These are phyloP conservation scores for Pongo pygmaeus DNA, from an alignment of 2,113 vertebrate genomes.

Conservation along the genomic window DNA sequence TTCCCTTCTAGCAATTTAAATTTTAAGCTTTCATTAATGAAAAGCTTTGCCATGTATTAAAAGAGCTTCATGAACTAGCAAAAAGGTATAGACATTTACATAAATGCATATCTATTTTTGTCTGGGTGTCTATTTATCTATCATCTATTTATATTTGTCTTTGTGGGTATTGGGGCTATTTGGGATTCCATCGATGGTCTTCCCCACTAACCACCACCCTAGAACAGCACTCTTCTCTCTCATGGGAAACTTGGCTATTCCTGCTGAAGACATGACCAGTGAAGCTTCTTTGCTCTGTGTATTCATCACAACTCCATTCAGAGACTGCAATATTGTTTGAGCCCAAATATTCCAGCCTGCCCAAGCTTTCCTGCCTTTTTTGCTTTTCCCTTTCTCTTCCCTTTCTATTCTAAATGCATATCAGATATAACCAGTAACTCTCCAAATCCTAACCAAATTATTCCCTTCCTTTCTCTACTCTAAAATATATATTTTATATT, in stretches of 20 bases:
- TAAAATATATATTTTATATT: background rate
- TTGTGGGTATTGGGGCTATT: background rate
- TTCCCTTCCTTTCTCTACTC: background rate
- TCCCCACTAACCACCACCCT: background rate
- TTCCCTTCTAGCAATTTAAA: constrained; percentile 66
- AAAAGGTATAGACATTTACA: constrained; percentile 60
- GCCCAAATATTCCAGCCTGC: background rate
- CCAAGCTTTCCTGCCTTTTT: background rate
- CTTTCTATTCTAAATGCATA: background rate
- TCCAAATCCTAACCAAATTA: background rate
- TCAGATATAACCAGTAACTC: background rate
- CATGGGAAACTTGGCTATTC: background rate
- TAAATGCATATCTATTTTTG: constrained; percentile 70
- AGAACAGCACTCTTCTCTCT: background rate
- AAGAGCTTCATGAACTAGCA: constrained; percentile 61
- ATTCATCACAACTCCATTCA: background rate
- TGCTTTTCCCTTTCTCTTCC: background rate
- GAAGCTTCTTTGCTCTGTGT: background rate
- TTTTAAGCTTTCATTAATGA: constrained; percentile 74
- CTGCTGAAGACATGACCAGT: background rate
- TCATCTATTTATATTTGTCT: constrained; percentile 52
- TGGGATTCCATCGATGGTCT: constrained; percentile 27
- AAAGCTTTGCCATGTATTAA: constrained; percentile 73
- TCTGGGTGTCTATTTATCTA: constrained; percentile 50
- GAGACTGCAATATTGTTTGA: background rate